phyloP scores from a whole-genome alignment of 2,888 invertebrate genomes.

The Lycaena phlaeas region DNA sequence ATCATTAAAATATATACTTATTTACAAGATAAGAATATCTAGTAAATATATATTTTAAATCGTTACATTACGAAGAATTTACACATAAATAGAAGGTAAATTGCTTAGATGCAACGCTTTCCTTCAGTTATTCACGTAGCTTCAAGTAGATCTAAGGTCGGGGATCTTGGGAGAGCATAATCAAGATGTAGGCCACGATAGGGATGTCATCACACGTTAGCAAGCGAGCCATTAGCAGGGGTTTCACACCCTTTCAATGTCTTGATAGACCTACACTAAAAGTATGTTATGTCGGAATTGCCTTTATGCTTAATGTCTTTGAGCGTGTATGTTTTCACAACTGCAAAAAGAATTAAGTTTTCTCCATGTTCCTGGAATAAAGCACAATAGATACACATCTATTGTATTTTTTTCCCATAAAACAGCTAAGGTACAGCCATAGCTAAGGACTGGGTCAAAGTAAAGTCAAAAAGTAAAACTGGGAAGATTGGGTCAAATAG shows the following conservation, averaged over 20 bases:
- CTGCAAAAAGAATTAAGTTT: not conserved
- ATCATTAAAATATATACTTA: too few relatives aligned
- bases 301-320: not conserved
- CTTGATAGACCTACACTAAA: conserved; percentile 20
- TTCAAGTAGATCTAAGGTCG: conserved; percentile 16
- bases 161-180: conserved; percentile 16
- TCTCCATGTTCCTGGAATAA: too few relatives aligned
- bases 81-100: too few relatives aligned
- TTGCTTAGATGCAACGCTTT: conserved; percentile 14
- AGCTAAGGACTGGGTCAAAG: too few relatives aligned
- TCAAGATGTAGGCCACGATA: conserved; percentile 60
- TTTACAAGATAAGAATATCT: too few relatives aligned
- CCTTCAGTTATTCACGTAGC: not conserved
- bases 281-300: not conserved
- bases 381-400: too few relatives aligned
- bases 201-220: conserved; percentile 51
- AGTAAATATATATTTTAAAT: too few relatives aligned
- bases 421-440: too few relatives aligned
- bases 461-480: too few relatives aligned
- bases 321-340: not conserved
- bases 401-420: too few relatives aligned
- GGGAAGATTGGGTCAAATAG: too few relatives aligned
- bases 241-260: conserved; percentile 61
- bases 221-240: conserved; percentile 43
- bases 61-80: too few relatives aligned